Base-by-base conservation (phyloP, 1,140 invertebrate genomes). In the Probaryconus sp. region DNA sequence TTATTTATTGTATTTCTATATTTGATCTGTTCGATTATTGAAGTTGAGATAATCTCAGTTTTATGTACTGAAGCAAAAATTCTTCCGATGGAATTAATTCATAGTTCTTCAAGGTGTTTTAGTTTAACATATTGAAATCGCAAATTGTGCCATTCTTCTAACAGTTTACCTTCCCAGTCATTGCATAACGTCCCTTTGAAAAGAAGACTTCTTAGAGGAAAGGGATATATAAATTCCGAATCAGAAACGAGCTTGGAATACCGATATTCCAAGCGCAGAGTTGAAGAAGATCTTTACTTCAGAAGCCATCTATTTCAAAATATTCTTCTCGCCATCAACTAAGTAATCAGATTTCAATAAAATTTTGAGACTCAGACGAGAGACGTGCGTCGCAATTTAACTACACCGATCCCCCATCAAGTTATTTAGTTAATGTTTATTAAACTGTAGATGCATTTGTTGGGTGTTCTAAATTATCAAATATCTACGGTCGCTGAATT, bases 281-380 rank as follows among this genome's bases (percentile, higher is more conserved):
- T 72, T 53, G 56, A 64, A 17, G 69, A 72, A 64, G 71, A 69
- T 64, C 51, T 58, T 43, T 53, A 51, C 53, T 58, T 47, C 64
- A 64, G 64, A 69, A 69, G 71, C 69, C 64, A 69, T 75, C 64
- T 43, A 64, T 75, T 75, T 69, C 38, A 63, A 58, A 74, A 69
- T 75, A 75, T 69, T 60, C 35, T 58, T 10, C 24, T 69, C 51
- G 45, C 56, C 64, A 53, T 58, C 58, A 58, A 58, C 50, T 53
- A 69, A 75, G 51, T 58, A 58, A 68, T 60, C 71, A 64, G 64
- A 75, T 75, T 75, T 69, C 64, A 75, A 75, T 69, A 75, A 75
- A 69, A 58, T 75, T 75, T 75, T 64, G 51, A 68, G 35, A 16
- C 63, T 48, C 17, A 37, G n/a, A 10, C 35, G 56, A 42, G 51